These are phyloP conservation scores for Pachycephus smyrnensis DNA, from an alignment of 2,888 invertebrate species.

Conservation along the genomic window DNA sequence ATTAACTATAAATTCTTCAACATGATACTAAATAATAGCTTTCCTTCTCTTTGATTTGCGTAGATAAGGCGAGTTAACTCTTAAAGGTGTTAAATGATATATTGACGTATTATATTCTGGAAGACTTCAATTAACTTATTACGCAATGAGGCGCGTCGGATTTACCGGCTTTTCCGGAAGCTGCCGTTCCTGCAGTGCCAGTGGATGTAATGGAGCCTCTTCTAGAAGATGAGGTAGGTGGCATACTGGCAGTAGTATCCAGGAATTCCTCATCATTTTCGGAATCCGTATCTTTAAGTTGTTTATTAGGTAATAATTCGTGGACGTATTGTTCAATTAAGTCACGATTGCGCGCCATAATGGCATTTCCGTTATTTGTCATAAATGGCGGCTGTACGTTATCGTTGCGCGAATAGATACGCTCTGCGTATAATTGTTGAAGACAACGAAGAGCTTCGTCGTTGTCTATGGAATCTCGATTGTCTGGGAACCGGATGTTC, in stretches of 20 bases:
- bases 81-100: not conserved
- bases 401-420: conserved; percentile 7
- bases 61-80: not conserved
- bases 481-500: not conserved
- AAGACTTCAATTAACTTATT: conserved; percentile 14
- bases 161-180: conserved; percentile 20
- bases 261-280: conserved; percentile 62
- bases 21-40: not conserved
- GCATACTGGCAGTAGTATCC: conserved; percentile 59
- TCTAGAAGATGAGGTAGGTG: conserved; percentile 32
- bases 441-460: conserved; percentile 39
- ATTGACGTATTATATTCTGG: not conserved
- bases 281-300: conserved; percentile 48
- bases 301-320: conserved; percentile 34
- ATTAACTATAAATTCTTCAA: no score
- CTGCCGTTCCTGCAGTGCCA: conserved; percentile 36
- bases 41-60: not conserved
- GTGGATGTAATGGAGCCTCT: conserved; percentile 54
- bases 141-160: conserved; percentile 13
- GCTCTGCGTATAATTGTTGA: conserved; percentile 31
- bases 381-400: conserved; percentile 32
- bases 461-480: conserved; percentile 21
- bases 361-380: conserved; percentile 39
- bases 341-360: conserved; percentile 45
- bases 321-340: conserved; percentile 54